phyloP scores from a whole-genome alignment of 2,113 vertebrate species.

The Numida meleagris region DNA sequence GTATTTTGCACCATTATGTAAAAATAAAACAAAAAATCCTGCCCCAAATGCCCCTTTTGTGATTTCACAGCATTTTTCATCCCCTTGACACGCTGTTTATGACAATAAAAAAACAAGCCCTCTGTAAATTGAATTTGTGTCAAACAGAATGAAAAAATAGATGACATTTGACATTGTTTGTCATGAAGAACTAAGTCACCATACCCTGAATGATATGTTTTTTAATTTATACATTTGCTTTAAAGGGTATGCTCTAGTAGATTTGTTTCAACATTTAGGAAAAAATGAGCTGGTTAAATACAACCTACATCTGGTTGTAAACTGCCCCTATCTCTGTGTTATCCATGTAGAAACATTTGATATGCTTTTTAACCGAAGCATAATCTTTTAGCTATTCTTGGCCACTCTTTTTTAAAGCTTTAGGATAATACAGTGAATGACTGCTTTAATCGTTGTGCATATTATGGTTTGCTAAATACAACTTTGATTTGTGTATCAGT shows the following conservation, averaged over 20 bases:
- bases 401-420: neutral
- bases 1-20: neutral
- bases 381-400: neutral
- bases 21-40: neutral
- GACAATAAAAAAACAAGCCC: neutral
- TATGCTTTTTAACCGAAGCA: neutral
- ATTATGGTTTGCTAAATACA: neutral
- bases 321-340: neutral
- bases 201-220: neutral
- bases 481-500: neutral
- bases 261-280: neutral
- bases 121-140: neutral
- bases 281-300: neutral
- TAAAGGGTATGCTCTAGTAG: neutral
- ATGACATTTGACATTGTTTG: neutral
- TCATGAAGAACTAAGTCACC: neutral
- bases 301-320: neutral
- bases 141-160: neutral
- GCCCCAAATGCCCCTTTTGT: neutral
- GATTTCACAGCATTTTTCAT: slow-evolving; percentile 9
- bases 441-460: neutral
- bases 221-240: neutral
- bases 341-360: neutral
- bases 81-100: neutral
- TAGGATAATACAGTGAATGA: neutral